These are phyloP conservation scores for Schizothorax lantsangensis DNA, from an alignment of 2,797 vertebrate species.

Conservation along the genomic window DNA sequence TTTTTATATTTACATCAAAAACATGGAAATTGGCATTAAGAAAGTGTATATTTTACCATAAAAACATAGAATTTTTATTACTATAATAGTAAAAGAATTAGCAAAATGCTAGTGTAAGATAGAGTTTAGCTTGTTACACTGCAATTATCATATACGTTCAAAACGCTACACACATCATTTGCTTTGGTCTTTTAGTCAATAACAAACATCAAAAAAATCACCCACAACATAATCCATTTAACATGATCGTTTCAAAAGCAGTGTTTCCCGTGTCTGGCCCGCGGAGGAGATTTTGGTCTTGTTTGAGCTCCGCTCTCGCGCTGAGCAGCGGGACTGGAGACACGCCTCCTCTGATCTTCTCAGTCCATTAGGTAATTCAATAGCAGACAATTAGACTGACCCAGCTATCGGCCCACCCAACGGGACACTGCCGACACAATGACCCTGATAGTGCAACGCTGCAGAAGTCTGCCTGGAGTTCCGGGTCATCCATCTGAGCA, in stretches of 20 bases:
- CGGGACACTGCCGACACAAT: conserved; percentile 31
- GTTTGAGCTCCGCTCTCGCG: not conserved
- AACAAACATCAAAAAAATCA: not conserved
- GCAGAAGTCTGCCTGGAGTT: not conserved
- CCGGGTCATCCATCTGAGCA: not conserved
- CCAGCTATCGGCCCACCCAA: conserved; percentile 44
- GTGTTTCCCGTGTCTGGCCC: not conserved
- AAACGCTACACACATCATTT: no score
- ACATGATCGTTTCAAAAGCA: not conserved
- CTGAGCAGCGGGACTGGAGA: conserved; percentile 15
- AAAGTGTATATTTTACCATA: not conserved
- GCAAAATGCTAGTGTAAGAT: not conserved
- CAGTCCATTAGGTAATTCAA: conserved; percentile 57
- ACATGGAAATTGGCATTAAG: not conserved
- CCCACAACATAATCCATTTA: not conserved
- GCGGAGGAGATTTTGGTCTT: not conserved
- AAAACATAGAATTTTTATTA: not conserved
- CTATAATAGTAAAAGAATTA: not conserved
- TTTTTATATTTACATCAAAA: not conserved
- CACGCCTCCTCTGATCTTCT: conserved; percentile 48
- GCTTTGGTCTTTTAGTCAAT: not conserved
- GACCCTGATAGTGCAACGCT: conserved; percentile 16
- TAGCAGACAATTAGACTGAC: conserved; percentile 58
- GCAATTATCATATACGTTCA: not conserved
- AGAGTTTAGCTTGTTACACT: not conserved